Evolutionary conservation across 1,140 invertebrate genomes (phyloP).

Genomic region (Orussus abietinus): DNA sequence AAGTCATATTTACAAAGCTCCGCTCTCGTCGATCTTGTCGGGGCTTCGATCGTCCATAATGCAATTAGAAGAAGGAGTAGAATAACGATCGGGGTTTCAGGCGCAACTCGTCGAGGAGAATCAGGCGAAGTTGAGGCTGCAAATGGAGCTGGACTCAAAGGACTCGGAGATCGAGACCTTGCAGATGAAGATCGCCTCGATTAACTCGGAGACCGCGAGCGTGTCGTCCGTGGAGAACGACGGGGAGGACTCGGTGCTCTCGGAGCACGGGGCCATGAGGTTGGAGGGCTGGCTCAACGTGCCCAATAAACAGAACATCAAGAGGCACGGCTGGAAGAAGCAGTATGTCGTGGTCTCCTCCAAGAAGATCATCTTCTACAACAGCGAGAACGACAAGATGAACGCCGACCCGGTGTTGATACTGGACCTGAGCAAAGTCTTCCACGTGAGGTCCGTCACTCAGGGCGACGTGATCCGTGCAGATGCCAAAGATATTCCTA

Average conservation of each 20-base stretch:
- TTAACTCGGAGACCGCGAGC: conserved; percentile 84
- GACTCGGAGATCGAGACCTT: conserved; percentile 94
- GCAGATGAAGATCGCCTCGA: conserved; percentile 71
- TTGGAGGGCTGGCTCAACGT: conserved; percentile 95
- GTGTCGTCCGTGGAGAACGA: conserved; percentile 86
- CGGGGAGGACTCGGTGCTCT: conserved; percentile 69
- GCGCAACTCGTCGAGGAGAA: conserved; percentile 63
- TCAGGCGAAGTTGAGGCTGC: conserved; percentile 67
- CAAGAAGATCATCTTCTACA: conserved; percentile 97
- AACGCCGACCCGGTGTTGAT: conserved; percentile 93
- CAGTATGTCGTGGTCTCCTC: conserved; percentile 96
- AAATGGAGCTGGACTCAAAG: conserved; percentile 96
- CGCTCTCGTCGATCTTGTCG: too few relatives aligned
- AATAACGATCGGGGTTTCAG: too few relatives aligned
- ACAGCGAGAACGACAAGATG: conserved; percentile 89
- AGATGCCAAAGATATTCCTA: conserved; percentile 97
- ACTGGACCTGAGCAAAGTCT: conserved; percentile 96
- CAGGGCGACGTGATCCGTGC: conserved; percentile 98
- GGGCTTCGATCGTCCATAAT: too few relatives aligned
- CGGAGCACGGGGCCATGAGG: conserved; percentile 48
- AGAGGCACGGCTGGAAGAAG: conserved; percentile 93
- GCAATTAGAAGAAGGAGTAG: too few relatives aligned
- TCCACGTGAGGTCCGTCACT: conserved; percentile 96
- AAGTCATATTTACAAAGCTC: too few relatives aligned
- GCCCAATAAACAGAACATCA: conserved; percentile 93